Percentiles rank a stretch among this genome's conserved stretches.
These are phyloP conservation scores for Drosophila ustulata DNA, from an alignment of 2,888 invertebrate species.

Conservation along the genomic window DNA sequence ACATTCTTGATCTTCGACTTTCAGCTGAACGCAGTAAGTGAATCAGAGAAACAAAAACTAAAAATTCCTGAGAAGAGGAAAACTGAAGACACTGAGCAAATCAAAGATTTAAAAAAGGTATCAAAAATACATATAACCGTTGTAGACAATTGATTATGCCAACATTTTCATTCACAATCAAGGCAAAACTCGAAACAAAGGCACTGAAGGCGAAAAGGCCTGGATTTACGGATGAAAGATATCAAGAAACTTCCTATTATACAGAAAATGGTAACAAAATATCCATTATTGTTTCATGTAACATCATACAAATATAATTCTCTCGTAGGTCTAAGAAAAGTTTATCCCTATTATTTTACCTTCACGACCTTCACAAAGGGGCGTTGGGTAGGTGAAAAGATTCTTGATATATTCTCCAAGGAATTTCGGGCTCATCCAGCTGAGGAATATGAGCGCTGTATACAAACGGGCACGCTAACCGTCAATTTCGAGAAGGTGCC, in stretches of 20 bases:
- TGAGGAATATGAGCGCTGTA: slow-evolving; percentile 96
- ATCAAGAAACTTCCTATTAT: slow-evolving; percentile 97
- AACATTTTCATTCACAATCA: slow-evolving; percentile 69
- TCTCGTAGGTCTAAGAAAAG: slow-evolving; percentile 92
- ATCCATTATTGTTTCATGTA: neutral
- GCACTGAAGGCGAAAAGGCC: slow-evolving; percentile 96
- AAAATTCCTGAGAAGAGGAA: slow-evolving; percentile 92
- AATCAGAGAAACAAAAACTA: slow-evolving; percentile 89
- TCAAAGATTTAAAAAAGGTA: slow-evolving; percentile 95
- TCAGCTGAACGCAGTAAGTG: slow-evolving; percentile 86
- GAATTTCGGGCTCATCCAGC: slow-evolving; percentile 98
- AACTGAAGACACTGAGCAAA: slow-evolving; percentile 92
- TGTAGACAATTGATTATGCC: neutral
- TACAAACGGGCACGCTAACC: slow-evolving; percentile 95
- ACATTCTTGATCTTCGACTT: slow-evolving; percentile 21
- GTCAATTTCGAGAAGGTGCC: slow-evolving; percentile 97
- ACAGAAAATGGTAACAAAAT: slow-evolving; percentile 94
- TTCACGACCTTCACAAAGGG: slow-evolving; percentile 98
- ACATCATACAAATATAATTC: too few relatives aligned
- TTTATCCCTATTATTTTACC: slow-evolving; percentile 98
- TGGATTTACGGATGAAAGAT: slow-evolving; percentile 95
- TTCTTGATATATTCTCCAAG: slow-evolving; percentile 95
- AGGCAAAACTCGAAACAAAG: slow-evolving; percentile 94
- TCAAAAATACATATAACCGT: slow-evolving; percentile 53
- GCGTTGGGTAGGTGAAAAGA: slow-evolving; percentile 97